phyloP scores from a whole-genome alignment of 37 sponge, comb jelly and placozoan genomes.

The Eunapius fragilis region DNA sequence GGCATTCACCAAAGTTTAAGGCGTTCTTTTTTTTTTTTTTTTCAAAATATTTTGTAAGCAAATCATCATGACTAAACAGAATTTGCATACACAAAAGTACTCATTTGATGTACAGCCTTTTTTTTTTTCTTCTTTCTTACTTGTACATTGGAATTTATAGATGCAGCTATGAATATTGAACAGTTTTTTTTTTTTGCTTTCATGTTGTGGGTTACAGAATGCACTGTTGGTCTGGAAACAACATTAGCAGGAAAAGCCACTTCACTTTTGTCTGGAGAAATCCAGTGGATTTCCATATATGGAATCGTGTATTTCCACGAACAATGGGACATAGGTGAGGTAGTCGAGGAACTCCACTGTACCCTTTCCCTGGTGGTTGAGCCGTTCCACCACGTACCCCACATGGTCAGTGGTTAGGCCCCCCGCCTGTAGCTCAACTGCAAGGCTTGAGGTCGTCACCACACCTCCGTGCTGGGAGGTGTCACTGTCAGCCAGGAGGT shows the following conservation, averaged over 20 bases:
- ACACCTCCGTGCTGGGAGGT: slow-evolving; percentile 68
- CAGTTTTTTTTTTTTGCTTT: background rate
- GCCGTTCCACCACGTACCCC: slow-evolving; percentile 65
- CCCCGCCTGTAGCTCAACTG: slow-evolving; percentile 90
- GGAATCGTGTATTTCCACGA: slow-evolving; percentile 88
- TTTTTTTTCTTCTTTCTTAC: background rate
- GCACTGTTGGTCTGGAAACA: background rate
- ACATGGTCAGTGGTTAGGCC: slow-evolving; percentile 79
- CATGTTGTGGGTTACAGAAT: background rate
- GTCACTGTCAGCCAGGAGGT: slow-evolving; percentile 74
- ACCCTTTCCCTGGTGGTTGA: slow-evolving; percentile 78
- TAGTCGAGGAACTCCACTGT: slow-evolving; percentile 89
- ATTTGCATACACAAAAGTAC: background rate
- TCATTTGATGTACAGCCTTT: background rate
- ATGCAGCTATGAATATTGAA: background rate
- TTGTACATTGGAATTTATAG: background rate
- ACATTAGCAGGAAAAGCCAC: background rate
- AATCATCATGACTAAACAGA: background rate
- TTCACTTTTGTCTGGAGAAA: slow-evolving; percentile 73
- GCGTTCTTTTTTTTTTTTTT: too few relatives aligned
- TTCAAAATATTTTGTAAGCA: background rate
- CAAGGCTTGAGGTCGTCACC: slow-evolving; percentile 73
- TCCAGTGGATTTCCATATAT: slow-evolving; percentile 87
- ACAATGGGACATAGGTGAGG: slow-evolving; percentile 88
- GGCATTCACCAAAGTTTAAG: too few relatives aligned